phyloP scores from a whole-genome alignment of 2,113 vertebrate species.

The Hippocampus mohnikei region DNA sequence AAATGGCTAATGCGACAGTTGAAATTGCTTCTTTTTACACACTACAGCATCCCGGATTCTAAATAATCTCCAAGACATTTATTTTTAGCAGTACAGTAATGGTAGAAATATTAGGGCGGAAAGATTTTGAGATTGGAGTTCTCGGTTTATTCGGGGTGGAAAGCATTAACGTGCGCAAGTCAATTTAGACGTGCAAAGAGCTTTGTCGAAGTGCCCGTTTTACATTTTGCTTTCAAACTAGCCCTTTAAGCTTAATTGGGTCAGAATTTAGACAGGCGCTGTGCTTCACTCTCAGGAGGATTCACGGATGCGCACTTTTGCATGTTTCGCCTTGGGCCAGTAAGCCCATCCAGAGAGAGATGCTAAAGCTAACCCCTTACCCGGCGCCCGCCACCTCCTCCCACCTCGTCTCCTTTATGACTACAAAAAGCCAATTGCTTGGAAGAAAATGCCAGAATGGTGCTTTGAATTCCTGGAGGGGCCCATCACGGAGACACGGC shows the following conservation, averaged over 20 bases:
- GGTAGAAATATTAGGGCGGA: no score
- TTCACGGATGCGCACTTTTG: slow-evolving; percentile 53
- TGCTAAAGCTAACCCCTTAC: slow-evolving; percentile 54
- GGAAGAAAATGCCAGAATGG: slow-evolving; percentile 69
- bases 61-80: no score
- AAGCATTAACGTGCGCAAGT: background rate
- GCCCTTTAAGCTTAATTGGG: slow-evolving; percentile 51
- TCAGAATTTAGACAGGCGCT: slow-evolving; percentile 40
- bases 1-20: no score
- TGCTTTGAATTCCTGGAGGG: slow-evolving; percentile 71
- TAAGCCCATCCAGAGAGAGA: slow-evolving; percentile 63
- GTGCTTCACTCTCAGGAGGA: slow-evolving; percentile 48
- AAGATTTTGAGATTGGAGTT: background rate
- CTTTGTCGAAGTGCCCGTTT: slow-evolving; percentile 17
- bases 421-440: slow-evolving; percentile 67
- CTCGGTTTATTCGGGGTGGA: background rate
- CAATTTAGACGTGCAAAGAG: background rate
- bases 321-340: slow-evolving; percentile 62
- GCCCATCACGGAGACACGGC: slow-evolving; percentile 63
- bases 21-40: no score
- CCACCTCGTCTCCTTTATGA: slow-evolving; percentile 63
- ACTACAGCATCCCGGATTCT: no score
- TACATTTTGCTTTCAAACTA: background rate
- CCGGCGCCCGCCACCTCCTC: background rate
- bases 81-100: no score